phyloP scores from a whole-genome alignment of 1,140 invertebrate species.

The Drusus annulatus region DNA sequence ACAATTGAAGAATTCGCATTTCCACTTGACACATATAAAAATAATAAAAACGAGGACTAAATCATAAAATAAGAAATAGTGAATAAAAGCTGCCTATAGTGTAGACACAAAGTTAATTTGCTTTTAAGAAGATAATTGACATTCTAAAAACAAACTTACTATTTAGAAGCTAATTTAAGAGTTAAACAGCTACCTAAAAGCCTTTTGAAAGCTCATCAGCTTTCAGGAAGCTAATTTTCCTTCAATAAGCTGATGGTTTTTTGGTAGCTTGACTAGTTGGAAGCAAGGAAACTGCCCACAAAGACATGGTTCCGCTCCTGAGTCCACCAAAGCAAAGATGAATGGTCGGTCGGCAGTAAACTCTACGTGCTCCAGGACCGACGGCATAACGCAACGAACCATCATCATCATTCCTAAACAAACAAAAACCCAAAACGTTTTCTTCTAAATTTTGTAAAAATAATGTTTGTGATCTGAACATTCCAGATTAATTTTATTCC shows the following conservation, averaged over 20 bases:
- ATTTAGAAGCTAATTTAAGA: not conserved
- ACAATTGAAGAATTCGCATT: too few species aligned
- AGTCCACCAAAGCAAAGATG: not conserved
- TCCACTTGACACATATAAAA: too few species aligned
- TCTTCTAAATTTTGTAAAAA: too few species aligned
- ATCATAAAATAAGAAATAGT: too few species aligned
- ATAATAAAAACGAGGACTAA: too few species aligned
- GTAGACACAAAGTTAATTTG: too few species aligned
- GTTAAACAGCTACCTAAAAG: not conserved
- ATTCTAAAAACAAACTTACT: not conserved
- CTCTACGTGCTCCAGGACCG: not conserved
- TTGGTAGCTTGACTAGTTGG: not conserved
- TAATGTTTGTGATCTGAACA: too few species aligned
- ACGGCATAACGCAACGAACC: not conserved
- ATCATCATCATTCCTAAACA: constrained; percentile 17
- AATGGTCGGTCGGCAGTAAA: constrained; percentile 33
- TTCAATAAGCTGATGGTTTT: not conserved
- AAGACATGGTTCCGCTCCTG: not conserved
- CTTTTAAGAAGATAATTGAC: not conserved
- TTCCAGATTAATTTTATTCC: too few species aligned
- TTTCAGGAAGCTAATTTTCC: not conserved
- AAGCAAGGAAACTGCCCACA: not conserved
- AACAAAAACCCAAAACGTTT: not conserved
- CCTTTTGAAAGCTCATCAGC: not conserved
- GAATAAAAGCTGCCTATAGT: too few species aligned